Evolutionary conservation across 1,140 invertebrate species (phyloP).

Genomic region (Megathymus violae): DNA sequence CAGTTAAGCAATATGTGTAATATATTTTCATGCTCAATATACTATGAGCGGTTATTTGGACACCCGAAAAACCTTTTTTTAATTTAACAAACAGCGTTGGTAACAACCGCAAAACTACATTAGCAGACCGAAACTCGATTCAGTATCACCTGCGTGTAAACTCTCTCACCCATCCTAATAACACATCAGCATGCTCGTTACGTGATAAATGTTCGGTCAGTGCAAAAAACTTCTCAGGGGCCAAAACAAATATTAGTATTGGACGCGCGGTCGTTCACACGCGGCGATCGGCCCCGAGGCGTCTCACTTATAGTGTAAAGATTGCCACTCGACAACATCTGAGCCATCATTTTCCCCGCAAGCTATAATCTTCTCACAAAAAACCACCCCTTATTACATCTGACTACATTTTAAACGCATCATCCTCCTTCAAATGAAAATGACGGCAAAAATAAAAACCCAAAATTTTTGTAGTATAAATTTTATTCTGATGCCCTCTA

Average conservation of each 20-base stretch:
- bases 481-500: conserved; percentile 49
- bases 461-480: conserved; percentile 34
- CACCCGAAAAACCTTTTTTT: too few species aligned
- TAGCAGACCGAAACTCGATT: too few species aligned
- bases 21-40: too few species aligned
- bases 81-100: conserved; percentile 1
- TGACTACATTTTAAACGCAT: conserved; percentile 22
- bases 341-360: conserved; percentile 48
- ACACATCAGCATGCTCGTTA: conserved; percentile 57
- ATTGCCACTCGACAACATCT: conserved; percentile 54
- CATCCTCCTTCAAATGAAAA: conserved; percentile 16
- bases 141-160: conserved; percentile 30
- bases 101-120: conserved; percentile 1
- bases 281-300: conserved; percentile 43
- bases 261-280: conserved; percentile 54
- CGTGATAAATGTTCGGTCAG: conserved; percentile 49
- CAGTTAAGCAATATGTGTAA: too few species aligned
- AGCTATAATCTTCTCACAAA: conserved; percentile 62
- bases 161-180: conserved; percentile 56
- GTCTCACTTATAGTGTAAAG: conserved; percentile 59
- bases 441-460: conserved; percentile 24
- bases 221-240: conserved; percentile 54
- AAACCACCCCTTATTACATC: conserved; percentile 27
- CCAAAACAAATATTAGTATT: conserved; percentile 77
- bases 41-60: too few species aligned